phyloP scores from a whole-genome alignment of 2,113 vertebrate genomes.

The Osmerus eperlanus region DNA sequence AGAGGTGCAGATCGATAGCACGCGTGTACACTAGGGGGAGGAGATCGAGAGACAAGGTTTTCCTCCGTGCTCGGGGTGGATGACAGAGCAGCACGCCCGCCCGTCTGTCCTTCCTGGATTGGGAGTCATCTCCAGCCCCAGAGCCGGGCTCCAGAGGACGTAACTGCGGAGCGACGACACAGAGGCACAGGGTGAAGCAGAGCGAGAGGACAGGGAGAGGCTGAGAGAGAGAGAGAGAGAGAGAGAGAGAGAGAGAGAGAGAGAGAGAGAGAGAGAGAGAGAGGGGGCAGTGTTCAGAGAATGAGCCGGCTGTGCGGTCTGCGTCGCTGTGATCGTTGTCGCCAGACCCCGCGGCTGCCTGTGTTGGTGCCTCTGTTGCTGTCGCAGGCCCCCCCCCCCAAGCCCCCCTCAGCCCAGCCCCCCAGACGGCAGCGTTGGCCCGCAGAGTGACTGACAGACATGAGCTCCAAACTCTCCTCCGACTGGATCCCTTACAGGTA shows the following conservation, averaged over 20 bases:
- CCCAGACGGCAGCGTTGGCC: slow-evolving; percentile 41
- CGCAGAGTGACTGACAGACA: slow-evolving; percentile 62
- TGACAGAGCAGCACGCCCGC: slow-evolving; percentile 34
- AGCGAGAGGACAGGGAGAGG: slow-evolving; percentile 26
- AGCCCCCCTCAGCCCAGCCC: slow-evolving; percentile 51
- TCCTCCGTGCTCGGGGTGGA: slow-evolving; percentile 48
- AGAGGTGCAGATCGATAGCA: slow-evolving; percentile 59
- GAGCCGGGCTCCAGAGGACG: slow-evolving; percentile 14
- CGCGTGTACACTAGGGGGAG: slow-evolving; percentile 49
- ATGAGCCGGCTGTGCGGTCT: slow-evolving; percentile 68
- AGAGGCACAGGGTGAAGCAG: background rate
- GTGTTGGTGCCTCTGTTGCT: slow-evolving; percentile 48
- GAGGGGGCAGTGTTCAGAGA: slow-evolving; percentile 58
- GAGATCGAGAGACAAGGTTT: slow-evolving; percentile 6
- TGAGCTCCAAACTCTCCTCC: slow-evolving; percentile 93
- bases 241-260: background rate
- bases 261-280: slow-evolving; percentile 37
- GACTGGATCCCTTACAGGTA: slow-evolving; percentile 99
- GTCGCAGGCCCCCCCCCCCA: slow-evolving; percentile 50
- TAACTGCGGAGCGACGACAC: background rate
- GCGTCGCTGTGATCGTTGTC: slow-evolving; percentile 61
- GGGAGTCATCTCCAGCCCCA: slow-evolving; percentile 39
- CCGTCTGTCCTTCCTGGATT: slow-evolving; percentile 34
- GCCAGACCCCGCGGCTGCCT: slow-evolving; percentile 43
- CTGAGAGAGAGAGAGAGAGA: slow-evolving; percentile 22